phyloP scores from a whole-genome alignment of 1,140 invertebrate genomes.

The Zaprionus africanus region DNA sequence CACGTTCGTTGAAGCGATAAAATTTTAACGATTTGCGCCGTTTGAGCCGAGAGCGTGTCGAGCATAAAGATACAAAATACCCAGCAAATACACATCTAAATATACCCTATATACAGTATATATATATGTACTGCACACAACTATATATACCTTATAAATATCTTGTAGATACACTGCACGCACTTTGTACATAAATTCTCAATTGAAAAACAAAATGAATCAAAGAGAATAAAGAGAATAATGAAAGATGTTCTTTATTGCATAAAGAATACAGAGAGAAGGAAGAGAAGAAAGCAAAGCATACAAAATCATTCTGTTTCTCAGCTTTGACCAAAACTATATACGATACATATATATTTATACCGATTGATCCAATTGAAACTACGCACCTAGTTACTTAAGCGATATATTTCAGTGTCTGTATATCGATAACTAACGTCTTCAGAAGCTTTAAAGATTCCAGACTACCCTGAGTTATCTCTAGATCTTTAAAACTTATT shows the following conservation, averaged over 20 bases:
- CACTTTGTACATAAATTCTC: slow-evolving; percentile 79
- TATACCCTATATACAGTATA: slow-evolving; percentile 25
- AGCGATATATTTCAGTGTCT: slow-evolving; percentile 16
- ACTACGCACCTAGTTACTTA: slow-evolving; percentile 15
- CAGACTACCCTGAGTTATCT: too few species aligned
- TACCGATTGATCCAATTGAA: background rate
- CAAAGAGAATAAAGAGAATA: background rate
- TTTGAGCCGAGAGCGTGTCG: slow-evolving; percentile 71
- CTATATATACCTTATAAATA: slow-evolving; percentile 34
- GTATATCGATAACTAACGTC: slow-evolving; percentile 26
- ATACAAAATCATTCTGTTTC: slow-evolving; percentile 30
- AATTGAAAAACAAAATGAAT: slow-evolving; percentile 45
- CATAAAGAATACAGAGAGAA: background rate
- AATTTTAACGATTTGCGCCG: slow-evolving; percentile 81
- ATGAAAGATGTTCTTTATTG: too few species aligned
- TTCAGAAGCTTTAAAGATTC: too few species aligned
- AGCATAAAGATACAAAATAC: slow-evolving; percentile 77
- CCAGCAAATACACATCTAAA: slow-evolving; percentile 38
- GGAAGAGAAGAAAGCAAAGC: slow-evolving; percentile 32
- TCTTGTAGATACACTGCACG: slow-evolving; percentile 67
- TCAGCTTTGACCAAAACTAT: slow-evolving; percentile 71
- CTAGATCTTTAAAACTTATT: too few species aligned
- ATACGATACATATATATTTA: slow-evolving; percentile 17
- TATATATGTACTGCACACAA: slow-evolving; percentile 8
- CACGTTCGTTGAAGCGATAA: slow-evolving; percentile 70